These are phyloP conservation scores for Sinocyclocheilus anophthalmus DNA, from an alignment of 2,113 vertebrate species.

Conservation along the genomic window DNA sequence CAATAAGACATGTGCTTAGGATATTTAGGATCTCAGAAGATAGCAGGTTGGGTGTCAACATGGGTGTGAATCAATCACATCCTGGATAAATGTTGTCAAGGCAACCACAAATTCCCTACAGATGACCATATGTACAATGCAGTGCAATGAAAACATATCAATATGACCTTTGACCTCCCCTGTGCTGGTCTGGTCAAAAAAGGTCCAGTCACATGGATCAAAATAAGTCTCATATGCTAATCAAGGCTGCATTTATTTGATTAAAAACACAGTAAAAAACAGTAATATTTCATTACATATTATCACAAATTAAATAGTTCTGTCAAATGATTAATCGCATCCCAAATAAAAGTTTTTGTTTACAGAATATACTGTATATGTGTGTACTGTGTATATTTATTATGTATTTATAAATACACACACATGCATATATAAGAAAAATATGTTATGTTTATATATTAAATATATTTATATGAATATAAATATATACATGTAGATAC, in stretches of 20 bases:
- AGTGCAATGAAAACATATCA: constrained; percentile 8
- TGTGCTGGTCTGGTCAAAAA: constrained; percentile 12
- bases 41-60: constrained; percentile 14
- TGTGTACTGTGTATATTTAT: no score
- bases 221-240: background rate
- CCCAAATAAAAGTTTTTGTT: no score
- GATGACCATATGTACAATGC: constrained; percentile 28
- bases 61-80: constrained; percentile 44
- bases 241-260: background rate
- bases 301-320: no score
- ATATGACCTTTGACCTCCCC: constrained; percentile 28
- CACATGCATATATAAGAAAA: no score
- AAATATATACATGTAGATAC: no score
- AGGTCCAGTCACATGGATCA: background rate
- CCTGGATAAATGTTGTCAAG: constrained; percentile 46
- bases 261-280: no score
- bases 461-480: no score
- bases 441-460: no score
- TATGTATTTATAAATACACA: no score
- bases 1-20: background rate
- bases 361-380: no score
- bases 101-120: background rate
- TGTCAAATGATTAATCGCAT: no score
- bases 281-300: background rate
- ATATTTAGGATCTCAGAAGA: background rate